Evolutionary conservation across 2,888 invertebrate species (phyloP).

Genomic region (Luperina testacea): DNA sequence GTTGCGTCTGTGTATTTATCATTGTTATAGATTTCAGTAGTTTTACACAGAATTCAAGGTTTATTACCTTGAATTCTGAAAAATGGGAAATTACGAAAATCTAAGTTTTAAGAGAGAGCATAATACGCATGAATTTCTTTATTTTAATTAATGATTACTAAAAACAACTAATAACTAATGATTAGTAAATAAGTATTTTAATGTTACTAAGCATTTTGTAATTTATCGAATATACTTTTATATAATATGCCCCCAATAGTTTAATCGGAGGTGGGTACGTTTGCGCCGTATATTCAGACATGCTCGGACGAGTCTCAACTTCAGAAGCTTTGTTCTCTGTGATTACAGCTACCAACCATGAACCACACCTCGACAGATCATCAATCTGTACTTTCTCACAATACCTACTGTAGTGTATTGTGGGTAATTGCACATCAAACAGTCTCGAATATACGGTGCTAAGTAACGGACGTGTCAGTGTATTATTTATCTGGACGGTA

Average conservation of each 20-base stretch:
- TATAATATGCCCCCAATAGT: not conserved
- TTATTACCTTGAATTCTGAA: no score
- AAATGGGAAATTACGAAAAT: no score
- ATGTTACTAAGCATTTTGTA: not conserved
- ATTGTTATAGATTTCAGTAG: not conserved
- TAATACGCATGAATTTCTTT: not conserved
- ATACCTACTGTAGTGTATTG: no score
- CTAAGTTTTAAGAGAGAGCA: not conserved
- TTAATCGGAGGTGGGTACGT: not conserved
- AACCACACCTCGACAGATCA: not conserved
- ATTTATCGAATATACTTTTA: not conserved
- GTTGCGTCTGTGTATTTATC: not conserved
- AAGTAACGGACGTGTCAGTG: no score
- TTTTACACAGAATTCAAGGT: not conserved
- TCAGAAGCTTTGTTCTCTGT: not conserved
- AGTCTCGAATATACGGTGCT: no score
- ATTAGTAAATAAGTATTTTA: not conserved
- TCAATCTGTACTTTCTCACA: not conserved
- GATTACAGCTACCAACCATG: no score
- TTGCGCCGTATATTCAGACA: not conserved
- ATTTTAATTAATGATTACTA: not conserved
- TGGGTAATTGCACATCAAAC: no score
- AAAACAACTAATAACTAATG: not conserved
- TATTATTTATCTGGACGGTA: no score
- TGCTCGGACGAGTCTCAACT: not conserved